Percentiles rank a stretch among this genome's conserved stretches.
phyloP scores from a whole-genome alignment of 2,797 vertebrate species.

The Anableps anableps region DNA sequence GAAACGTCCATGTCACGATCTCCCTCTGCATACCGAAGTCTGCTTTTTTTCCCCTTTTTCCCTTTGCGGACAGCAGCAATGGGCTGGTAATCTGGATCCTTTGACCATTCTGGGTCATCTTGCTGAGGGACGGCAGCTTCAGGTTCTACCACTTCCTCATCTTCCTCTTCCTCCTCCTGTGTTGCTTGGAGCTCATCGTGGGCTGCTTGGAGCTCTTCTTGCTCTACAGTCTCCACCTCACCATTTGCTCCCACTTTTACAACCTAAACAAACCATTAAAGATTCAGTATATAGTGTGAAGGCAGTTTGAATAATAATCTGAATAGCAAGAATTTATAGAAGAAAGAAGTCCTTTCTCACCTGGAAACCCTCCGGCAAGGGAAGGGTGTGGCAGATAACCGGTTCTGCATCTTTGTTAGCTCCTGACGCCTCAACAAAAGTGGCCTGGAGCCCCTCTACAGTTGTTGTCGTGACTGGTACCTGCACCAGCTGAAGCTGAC shows the following conservation, averaged over 20 bases:
- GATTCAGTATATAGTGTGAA: not conserved
- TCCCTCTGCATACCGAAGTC: constrained; percentile 94
- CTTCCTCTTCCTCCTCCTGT: constrained; percentile 44
- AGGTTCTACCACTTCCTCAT: constrained; percentile 80
- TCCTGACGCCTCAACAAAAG: constrained; percentile 85
- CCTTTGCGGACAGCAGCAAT: constrained; percentile 85
- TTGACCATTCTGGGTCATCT: constrained; percentile 92
- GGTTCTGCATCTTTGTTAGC: constrained; percentile 91
- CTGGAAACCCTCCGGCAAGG: constrained; percentile 96
- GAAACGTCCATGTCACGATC: constrained; percentile 97
- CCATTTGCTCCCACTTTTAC: constrained; percentile 98
- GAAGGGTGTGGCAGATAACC: constrained; percentile 97
- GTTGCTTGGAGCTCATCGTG: constrained; percentile 80
- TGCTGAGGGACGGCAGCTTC: constrained; percentile 70
- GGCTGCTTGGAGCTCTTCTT: constrained; percentile 87
- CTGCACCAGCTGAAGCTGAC: constrained; percentile 96
- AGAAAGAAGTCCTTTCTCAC: constrained; percentile 42
- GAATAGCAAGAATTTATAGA: not conserved
- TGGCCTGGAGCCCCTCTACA: constrained; percentile 92
- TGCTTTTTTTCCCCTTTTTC: constrained; percentile 97
- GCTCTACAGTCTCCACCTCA: constrained; percentile 96
- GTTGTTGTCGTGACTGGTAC: constrained; percentile 91
- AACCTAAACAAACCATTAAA: constrained; percentile 74
- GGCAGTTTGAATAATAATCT: not conserved
- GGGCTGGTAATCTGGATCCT: constrained; percentile 97